phyloP scores from a whole-genome alignment of 1,140 invertebrate species.

The Tyrophagus putrescentiae region DNA sequence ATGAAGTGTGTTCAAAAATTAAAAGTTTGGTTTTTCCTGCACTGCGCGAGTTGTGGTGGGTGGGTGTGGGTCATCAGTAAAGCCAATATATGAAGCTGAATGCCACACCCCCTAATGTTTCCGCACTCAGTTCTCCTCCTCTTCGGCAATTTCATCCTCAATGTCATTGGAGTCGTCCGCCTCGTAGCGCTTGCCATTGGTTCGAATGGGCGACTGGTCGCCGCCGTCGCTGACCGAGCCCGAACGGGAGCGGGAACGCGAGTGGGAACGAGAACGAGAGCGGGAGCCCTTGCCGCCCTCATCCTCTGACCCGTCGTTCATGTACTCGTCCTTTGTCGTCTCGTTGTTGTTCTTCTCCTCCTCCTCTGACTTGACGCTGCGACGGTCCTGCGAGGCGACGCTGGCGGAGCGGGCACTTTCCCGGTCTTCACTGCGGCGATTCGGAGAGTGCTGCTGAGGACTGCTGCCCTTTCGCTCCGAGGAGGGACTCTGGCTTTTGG shows the following conservation, averaged over 20 bases:
- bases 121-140: not conserved
- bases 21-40: no score
- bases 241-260: not conserved
- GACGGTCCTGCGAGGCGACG: not conserved
- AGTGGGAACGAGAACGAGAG: not conserved
- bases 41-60: no score
- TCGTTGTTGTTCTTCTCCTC: not conserved
- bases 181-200: not conserved
- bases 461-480: no score
- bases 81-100: not conserved
- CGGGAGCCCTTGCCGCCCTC: not conserved
- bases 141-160: not conserved
- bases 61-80: not conserved
- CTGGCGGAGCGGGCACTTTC: constrained; percentile 2
- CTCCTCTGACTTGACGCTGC: not conserved
- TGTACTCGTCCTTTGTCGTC: no score
- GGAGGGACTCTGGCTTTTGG: not conserved
- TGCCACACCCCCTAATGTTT: no score
- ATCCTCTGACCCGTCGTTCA: not conserved
- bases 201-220: not conserved
- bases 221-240: not conserved
- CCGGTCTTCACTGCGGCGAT: not conserved
- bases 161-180: not conserved
- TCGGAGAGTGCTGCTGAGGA: no score
- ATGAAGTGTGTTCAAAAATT: not conserved